A percentile compares a stretch with the other conserved stretches of the same genome.
Evolutionary conservation across 2,113 vertebrate species (phyloP).

Genomic region (Chloroceryle aenea): DNA sequence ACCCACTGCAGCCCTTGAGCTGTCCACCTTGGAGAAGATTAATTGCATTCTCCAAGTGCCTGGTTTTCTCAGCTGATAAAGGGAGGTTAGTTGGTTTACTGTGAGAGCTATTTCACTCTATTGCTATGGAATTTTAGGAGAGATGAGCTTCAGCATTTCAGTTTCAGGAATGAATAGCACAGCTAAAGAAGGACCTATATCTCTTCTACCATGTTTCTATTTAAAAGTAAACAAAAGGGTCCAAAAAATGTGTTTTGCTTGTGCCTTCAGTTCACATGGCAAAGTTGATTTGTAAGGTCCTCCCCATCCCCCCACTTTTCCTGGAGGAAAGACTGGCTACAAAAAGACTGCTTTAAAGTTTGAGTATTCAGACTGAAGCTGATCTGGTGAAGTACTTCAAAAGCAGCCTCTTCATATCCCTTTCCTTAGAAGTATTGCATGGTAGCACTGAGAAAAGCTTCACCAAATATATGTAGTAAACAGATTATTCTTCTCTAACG

Average conservation of each 20-base stretch:
- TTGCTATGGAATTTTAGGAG: neutral
- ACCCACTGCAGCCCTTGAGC: neutral
- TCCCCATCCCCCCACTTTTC: neutral
- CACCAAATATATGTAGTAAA: neutral
- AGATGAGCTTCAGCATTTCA: neutral
- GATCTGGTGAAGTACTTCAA: neutral
- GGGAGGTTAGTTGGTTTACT: neutral
- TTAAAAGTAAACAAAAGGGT: neutral
- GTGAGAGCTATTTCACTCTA: neutral
- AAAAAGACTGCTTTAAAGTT: neutral
- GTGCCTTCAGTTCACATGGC: neutral
- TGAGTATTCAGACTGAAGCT: neutral
- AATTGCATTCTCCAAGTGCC: neutral
- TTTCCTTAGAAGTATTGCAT: neutral
- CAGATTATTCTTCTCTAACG: neutral
- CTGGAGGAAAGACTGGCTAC: neutral
- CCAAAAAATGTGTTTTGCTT: neutral
- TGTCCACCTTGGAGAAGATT: conserved; percentile 8
- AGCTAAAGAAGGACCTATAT: neutral
- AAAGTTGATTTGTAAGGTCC: neutral
- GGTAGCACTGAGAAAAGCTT: neutral
- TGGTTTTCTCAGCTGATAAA: neutral
- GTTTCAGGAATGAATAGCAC: neutral
- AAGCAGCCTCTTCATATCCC: neutral
- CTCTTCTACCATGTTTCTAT: neutral